A percentile compares a stretch with the other conserved stretches of the same genome.
These are phyloP conservation scores for Parasteatoda tepidariorum DNA, from an alignment of 1,140 invertebrate species.

Conservation along the genomic window DNA sequence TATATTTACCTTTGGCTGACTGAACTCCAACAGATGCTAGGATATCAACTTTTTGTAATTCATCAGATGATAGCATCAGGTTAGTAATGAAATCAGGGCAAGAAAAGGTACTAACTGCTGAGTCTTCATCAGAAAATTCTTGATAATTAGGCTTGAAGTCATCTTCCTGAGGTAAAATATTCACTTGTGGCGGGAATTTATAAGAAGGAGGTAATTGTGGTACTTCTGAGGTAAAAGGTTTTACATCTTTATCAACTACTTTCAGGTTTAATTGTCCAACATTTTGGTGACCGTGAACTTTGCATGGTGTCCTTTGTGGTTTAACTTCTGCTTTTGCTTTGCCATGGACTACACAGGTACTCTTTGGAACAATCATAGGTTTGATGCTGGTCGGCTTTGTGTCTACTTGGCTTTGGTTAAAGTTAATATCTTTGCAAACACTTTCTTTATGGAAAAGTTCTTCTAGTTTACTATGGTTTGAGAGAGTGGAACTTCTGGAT, in stretches of 20 bases:
- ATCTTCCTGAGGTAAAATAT: background rate
- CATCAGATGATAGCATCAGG: slow-evolving; percentile 25
- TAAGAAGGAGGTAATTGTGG: slow-evolving; percentile 22
- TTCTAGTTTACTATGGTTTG: slow-evolving; percentile 22
- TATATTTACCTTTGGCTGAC: slow-evolving; percentile 44
- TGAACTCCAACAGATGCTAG: slow-evolving; percentile 46
- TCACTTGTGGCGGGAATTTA: slow-evolving; percentile 8
- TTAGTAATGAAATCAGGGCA: slow-evolving; percentile 33
- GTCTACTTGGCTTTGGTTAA: slow-evolving; percentile 7
- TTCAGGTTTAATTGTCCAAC: background rate
- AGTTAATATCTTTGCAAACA: slow-evolving; percentile 44
- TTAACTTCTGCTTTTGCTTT: background rate
- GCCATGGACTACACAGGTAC: slow-evolving; percentile 39
- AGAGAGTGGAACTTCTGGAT: background rate
- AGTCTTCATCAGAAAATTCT: background rate
- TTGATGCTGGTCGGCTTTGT: slow-evolving; percentile 28
- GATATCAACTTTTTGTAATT: slow-evolving; percentile 21
- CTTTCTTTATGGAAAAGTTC: slow-evolving; percentile 46
- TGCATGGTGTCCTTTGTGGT: background rate
- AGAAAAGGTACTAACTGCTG: background rate
- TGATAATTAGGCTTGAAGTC: background rate
- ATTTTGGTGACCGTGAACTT: slow-evolving; percentile 7
- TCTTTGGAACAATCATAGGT: slow-evolving; percentile 26
- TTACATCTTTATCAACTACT: background rate
- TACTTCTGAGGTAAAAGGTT: background rate